phyloP scores from a whole-genome alignment of 2,113 vertebrate species.

The Bos taurus region ARS-UCD2.0 NC_037328.1:141103001-141103500 shows the following conservation, averaged over 20 bases:
- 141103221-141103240: neutral
- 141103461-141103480: neutral
- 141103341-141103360: rapidly evolving
- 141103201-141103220: neutral
- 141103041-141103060: neutral
- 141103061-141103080: neutral
- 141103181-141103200: neutral
- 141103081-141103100: neutral
- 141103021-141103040: rapidly evolving
- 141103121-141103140: neutral
- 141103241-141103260: neutral
- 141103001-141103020: neutral
- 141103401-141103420: neutral
- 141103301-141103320: neutral
- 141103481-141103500: rapidly evolving
- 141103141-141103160: neutral
- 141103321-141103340: no score
- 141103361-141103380: rapidly evolving
- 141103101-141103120: no score
- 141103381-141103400: rapidly evolving
- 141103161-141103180: neutral
- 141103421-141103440: neutral
- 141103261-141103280: neutral
- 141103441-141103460: neutral
- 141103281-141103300: neutral